These are phyloP conservation scores for Nannoperca australis DNA, from an alignment of 2,797 vertebrate species.

Conservation along the genomic window DNA sequence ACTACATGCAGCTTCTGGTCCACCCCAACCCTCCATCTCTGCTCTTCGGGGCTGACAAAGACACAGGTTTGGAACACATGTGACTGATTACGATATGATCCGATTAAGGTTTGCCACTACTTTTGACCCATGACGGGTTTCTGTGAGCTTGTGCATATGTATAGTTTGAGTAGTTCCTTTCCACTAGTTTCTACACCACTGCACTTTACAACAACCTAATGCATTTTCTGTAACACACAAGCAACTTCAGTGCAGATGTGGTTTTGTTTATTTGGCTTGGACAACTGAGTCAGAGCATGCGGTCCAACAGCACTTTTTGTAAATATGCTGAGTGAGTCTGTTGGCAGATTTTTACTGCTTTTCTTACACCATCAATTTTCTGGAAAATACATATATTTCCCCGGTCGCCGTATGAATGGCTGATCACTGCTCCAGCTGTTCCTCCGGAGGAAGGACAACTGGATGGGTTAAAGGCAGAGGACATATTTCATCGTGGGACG, in stretches of 20 bases:
- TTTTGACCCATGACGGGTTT: neutral
- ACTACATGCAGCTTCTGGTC: conserved; percentile 97
- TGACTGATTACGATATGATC: neutral
- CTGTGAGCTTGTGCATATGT: too few relatives aligned
- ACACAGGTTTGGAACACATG: conserved; percentile 87
- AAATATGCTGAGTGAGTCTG: neutral
- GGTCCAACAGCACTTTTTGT: neutral
- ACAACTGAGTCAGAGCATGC: neutral
- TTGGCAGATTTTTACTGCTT: neutral
- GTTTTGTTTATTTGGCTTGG: too few relatives aligned
- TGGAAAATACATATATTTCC: neutral
- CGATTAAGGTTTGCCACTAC: neutral
- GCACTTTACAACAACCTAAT: too few relatives aligned
- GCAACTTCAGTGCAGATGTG: too few relatives aligned
- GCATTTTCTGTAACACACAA: too few relatives aligned
- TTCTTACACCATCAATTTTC: neutral
- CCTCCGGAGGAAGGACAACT: too few relatives aligned
- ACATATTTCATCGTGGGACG: too few relatives aligned
- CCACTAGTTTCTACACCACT: neutral
- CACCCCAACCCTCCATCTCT: conserved; percentile 95
- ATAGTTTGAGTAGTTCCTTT: too few relatives aligned
- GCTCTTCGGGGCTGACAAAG: conserved; percentile 95
- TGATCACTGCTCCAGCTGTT: too few relatives aligned
- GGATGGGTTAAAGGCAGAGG: too few relatives aligned
- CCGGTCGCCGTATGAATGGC: too few relatives aligned